Evolutionary conservation across 1,140 invertebrate species (phyloP).

Genomic region (Phocides pigmalion): DNA sequence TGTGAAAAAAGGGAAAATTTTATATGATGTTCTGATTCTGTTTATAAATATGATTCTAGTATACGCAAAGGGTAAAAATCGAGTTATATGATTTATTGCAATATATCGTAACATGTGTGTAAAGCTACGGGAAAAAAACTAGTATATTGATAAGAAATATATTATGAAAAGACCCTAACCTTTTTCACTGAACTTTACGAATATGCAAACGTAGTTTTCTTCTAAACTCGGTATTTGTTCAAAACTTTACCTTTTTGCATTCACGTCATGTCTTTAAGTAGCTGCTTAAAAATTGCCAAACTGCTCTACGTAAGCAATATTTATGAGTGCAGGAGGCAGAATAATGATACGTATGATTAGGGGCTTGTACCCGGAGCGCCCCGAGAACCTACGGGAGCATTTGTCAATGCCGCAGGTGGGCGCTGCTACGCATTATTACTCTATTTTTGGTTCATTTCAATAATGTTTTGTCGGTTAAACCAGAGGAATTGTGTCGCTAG

Average conservation of each 20-base stretch:
- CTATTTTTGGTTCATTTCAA: conserved; percentile 68
- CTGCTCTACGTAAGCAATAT: conserved; percentile 65
- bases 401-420: conserved; percentile 75
- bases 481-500: conserved; percentile 9
- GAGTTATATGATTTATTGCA: too few species aligned
- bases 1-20: too few species aligned
- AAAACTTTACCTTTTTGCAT: background rate
- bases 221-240: background rate
- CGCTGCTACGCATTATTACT: conserved; percentile 59
- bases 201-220: too few species aligned
- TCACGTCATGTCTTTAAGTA: conserved; percentile 4
- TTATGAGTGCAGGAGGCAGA: conserved; percentile 61
- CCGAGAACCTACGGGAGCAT: conserved; percentile 44
- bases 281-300: conserved; percentile 62
- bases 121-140: too few species aligned
- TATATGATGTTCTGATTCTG: too few species aligned
- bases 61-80: too few species aligned
- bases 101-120: too few species aligned
- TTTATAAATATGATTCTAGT: too few species aligned
- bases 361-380: conserved; percentile 48
- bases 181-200: too few species aligned
- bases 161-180: too few species aligned
- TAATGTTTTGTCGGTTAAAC: conserved; percentile 39
- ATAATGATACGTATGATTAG: conserved; percentile 77
- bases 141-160: too few species aligned